Evolutionary conservation across 1,140 invertebrate species (phyloP).

Genomic region (Lerema accius): DNA sequence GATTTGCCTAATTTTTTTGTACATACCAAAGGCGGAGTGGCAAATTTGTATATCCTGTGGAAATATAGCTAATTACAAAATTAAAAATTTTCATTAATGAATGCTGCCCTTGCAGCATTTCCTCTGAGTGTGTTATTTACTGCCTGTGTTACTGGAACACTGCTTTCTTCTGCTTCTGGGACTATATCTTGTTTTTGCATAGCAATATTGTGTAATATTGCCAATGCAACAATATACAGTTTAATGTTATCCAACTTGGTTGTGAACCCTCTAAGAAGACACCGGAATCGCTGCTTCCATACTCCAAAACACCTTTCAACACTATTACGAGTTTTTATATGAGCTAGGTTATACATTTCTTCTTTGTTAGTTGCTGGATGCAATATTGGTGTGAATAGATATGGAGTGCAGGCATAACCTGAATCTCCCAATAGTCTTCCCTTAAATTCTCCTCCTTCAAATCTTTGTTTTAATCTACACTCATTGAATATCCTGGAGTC

Average conservation of each 20-base stretch:
- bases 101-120: slow-evolving; percentile 21
- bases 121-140: slow-evolving; percentile 22
- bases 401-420: slow-evolving; percentile 26
- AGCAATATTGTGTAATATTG: slow-evolving; percentile 36
- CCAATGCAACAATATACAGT: slow-evolving; percentile 31
- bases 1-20: too few relatives aligned
- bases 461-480: slow-evolving; percentile 25
- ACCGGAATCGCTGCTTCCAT: slow-evolving; percentile 30
- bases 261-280: not conserved
- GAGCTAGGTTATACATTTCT: slow-evolving; percentile 34
- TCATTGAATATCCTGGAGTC: slow-evolving; percentile 35
- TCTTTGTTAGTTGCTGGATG: slow-evolving; percentile 5
- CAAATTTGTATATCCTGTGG: slow-evolving; percentile 19
- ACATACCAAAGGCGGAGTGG: not conserved
- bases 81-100: slow-evolving; percentile 32
- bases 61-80: slow-evolving; percentile 22
- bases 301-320: slow-evolving; percentile 36
- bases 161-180: slow-evolving; percentile 14
- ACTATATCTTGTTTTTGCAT: slow-evolving; percentile 23
- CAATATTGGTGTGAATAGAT: slow-evolving; percentile 37
- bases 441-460: slow-evolving; percentile 28
- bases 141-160: slow-evolving; percentile 15
- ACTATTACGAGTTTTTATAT: slow-evolving; percentile 29
- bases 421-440: slow-evolving; percentile 34
- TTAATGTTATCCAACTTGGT: slow-evolving; percentile 22